Evolutionary conservation across 2,797 vertebrate species (phyloP).

Genomic region (Ctenochaetus hawaiiensis): DNA sequence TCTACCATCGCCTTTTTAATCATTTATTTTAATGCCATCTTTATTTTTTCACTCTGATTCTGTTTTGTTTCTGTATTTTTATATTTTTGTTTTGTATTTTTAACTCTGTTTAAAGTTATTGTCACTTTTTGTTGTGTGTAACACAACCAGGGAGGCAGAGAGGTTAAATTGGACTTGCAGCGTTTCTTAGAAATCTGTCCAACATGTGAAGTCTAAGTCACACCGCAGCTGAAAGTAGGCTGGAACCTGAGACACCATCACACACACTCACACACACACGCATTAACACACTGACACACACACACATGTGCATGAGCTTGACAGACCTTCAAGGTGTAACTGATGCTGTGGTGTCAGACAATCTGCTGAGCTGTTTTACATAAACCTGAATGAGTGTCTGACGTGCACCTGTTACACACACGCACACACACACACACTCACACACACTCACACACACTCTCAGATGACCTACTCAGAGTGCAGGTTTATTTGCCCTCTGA

Average conservation of each 20-base stretch:
- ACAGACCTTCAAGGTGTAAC: slow-evolving; percentile 7
- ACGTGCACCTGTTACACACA: too few species aligned
- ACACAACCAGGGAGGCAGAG: not conserved
- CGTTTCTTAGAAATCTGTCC: slow-evolving; percentile 16
- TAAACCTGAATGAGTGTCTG: slow-evolving; percentile 11
- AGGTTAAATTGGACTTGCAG: not conserved
- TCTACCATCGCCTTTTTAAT: too few species aligned
- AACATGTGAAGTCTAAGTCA: slow-evolving; percentile 45
- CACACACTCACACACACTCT: not conserved
- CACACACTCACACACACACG: not conserved
- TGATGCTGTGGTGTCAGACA: not conserved
- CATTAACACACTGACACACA: not conserved
- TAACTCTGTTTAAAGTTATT: not conserved
- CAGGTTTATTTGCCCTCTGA: not conserved
- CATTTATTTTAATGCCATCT: not conserved
- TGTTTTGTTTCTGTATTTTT: not conserved
- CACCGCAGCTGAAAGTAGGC: slow-evolving; percentile 30
- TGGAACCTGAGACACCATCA: slow-evolving; percentile 26
- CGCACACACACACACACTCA: too few species aligned
- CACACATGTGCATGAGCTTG: not conserved
- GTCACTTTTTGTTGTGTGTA: not conserved
- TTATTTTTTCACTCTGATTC: not conserved
- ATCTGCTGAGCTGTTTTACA: slow-evolving; percentile 1
- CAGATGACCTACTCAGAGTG: not conserved
- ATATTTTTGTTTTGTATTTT: not conserved